phyloP scores from a whole-genome alignment of 2,113 vertebrate species.

The Physeter macrocephalus region DNA sequence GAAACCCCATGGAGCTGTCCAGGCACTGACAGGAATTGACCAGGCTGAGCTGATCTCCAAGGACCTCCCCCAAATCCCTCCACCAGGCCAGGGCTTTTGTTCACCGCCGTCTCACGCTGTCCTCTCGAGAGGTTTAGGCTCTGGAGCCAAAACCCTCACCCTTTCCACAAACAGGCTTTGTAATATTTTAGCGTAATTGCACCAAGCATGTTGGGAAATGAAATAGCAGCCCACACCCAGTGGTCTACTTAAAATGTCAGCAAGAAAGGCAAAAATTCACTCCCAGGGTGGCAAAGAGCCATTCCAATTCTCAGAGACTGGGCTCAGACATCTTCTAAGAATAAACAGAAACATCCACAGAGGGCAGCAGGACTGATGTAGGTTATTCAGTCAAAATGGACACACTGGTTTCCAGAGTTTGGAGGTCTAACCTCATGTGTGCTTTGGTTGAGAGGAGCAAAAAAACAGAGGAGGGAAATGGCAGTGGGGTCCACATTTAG shows the following conservation, averaged over 20 bases:
- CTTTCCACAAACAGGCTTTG: slow-evolving; percentile 50
- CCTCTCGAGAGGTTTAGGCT: neutral
- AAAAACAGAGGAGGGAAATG: neutral
- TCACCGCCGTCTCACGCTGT: neutral
- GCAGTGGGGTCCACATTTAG: neutral
- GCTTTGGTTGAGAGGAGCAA: neutral
- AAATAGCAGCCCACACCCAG: slow-evolving; percentile 46
- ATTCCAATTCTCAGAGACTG: neutral
- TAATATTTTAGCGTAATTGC: slow-evolving; percentile 33
- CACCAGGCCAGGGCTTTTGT: neutral
- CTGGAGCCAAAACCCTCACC: slow-evolving; percentile 41
- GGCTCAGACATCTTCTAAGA: neutral
- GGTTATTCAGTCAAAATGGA: neutral
- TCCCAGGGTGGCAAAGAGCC: slow-evolving; percentile 14
- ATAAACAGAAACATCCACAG: neutral
- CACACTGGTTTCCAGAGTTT: neutral
- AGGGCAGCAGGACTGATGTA: rapidly evolving
- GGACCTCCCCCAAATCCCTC: neutral
- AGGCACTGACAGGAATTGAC: slow-evolving; percentile 75
- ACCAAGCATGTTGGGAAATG: slow-evolving; percentile 18
- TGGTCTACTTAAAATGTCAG: slow-evolving; percentile 59
- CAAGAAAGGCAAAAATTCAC: slow-evolving; percentile 38
- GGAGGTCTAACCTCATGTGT: neutral
- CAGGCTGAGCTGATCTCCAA: neutral
- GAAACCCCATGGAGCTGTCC: slow-evolving; percentile 57